phyloP scores from a whole-genome alignment of 30 jellyfish, hydroid and myxozoan genomes.

The Pseudorhiza aurosa region DNA sequence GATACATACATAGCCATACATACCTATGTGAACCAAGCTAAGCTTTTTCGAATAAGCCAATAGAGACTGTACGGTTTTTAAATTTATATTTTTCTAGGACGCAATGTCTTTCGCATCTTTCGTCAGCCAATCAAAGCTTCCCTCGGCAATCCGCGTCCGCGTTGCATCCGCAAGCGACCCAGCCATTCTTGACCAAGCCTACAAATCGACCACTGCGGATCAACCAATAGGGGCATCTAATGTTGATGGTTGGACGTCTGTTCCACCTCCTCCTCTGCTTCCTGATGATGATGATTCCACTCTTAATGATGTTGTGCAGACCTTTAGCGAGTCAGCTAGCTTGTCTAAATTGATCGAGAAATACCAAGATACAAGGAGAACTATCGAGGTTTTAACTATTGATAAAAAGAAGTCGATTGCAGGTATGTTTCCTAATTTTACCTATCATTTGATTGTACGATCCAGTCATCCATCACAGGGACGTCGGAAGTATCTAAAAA shows the following conservation, averaged over 20 bases:
- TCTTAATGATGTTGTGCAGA: conserved; percentile 27
- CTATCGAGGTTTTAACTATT: conserved; percentile 41
- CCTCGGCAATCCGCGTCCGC: conserved; percentile 71
- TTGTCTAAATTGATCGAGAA: conserved; percentile 15
- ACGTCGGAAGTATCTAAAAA: no score
- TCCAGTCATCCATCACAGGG: no score
- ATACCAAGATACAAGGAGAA: conserved; percentile 36
- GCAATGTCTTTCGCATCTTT: conserved; percentile 68
- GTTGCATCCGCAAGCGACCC: conserved; percentile 46
- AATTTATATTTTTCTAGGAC: conserved; percentile 52
- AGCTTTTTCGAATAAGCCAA: no score
- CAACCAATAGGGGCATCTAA: conserved; percentile 23
- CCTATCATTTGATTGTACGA: no score
- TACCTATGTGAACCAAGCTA: no score
- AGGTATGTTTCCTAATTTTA: no score
- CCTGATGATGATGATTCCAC: conserved; percentile 24
- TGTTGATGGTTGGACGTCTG: conserved; percentile 71
- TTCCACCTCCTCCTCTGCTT: conserved; percentile 62
- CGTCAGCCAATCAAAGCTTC: conserved; percentile 67
- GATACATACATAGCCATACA: no score
- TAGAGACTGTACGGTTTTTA: no score
- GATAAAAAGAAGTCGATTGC: conserved; percentile 50
- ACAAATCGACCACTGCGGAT: conserved; percentile 54
- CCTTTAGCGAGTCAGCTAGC: conserved; percentile 12
- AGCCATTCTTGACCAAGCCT: conserved; percentile 58